Conservation (phyloP, 2,888 invertebrate species). For the Serripes groenlandicus region DNA sequence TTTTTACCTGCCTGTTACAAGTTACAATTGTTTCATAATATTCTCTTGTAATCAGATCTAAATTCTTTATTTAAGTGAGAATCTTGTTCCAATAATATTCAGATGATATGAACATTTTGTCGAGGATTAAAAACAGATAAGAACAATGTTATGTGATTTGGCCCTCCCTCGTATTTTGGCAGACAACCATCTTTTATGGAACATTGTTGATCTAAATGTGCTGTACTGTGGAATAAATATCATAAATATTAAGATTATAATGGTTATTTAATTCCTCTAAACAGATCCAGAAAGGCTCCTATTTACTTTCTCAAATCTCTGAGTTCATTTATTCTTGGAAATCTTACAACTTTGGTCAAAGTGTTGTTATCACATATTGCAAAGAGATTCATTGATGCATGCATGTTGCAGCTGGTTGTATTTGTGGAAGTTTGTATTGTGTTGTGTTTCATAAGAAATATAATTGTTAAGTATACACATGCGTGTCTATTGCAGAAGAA, state of each 20-base stretch:
- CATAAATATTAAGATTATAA: slow-evolving; percentile 20
- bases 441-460: no score
- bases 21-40: no score
- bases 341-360: not conserved
- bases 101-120: no score
- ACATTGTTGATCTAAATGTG: slow-evolving; percentile 22
- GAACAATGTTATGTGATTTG: not conserved
- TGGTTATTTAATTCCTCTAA: not conserved
- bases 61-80: no score
- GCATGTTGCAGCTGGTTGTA: not conserved
- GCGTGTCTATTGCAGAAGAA: no score
- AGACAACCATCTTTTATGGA: not conserved
- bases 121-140: slow-evolving; percentile 3
- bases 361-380: no score
- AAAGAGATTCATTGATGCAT: no score
- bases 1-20: no score
- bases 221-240: slow-evolving; percentile 8
- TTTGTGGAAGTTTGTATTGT: not conserved
- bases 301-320: not conserved
- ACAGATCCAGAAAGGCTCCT: not conserved
- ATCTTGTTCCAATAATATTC: no score
- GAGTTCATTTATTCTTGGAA: not conserved
- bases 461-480: no score
- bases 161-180: slow-evolving; percentile 9
- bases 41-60: no score